Base-by-base conservation (phyloP, 1,140 invertebrate species). In the Pristionchus pacificus region DNA sequence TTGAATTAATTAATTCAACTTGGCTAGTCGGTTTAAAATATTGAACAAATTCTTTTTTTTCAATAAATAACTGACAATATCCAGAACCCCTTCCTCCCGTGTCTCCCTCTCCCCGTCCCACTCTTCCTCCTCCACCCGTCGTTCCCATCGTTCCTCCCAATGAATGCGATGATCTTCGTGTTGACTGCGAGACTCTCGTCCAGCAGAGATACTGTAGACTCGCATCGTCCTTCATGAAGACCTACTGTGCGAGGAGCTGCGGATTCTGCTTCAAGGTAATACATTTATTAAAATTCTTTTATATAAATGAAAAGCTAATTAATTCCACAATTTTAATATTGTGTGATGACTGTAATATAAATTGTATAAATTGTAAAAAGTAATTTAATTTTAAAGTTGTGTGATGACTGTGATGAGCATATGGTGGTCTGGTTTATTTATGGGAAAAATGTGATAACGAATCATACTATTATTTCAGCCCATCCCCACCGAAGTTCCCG, bases 91-190 rank as follows among this genome's bases (percentile, higher is more conserved):
- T 29, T 15, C 10, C 33, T 19, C 61, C 65, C 64, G 10, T 32
- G n/a, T 14, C 14, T 59, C 64, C 64, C 24, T 24, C 33, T 38
- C 31, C 65, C 31, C 64, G 38, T 59, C 28, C 70, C 38, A 66
- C 65, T 13, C 2, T 59, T 19, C 32, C 31, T 58, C 38, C 65
- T 57, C 31, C 67, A 3, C 27, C 67, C 27, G 10, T 29, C 19
- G 2, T 73, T 13, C n/a, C 58, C 28, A 60, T 29, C 28, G 57
- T 72, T 33, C 49, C 66, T 33, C 30, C 68, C 15, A 57, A 60
- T 49, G 76, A 73, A 80, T 79, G 80, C 77, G 69, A 85, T 84
- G 77, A 84, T 85, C 1, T 88, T 82, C 77, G 84, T 79, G 74
- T 82, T 71, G 75, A 87, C 84, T 80, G 78, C 80, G 81, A 80